Conservation (phyloP, 2,888 invertebrate species). For the Dichetophora obliterata region DNA sequence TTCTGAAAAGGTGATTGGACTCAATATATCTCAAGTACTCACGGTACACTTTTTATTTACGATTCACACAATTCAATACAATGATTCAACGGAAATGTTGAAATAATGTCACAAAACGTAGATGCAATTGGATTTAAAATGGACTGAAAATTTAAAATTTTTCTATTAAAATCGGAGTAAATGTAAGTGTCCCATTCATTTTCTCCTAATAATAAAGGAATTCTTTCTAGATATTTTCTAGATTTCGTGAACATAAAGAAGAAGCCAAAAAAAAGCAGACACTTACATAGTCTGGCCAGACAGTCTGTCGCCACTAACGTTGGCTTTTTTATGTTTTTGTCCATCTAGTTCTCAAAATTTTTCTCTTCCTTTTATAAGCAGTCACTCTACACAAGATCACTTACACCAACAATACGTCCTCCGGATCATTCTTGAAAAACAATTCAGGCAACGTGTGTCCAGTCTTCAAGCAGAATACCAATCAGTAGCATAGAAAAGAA, state of each 20-base stretch:
- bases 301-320: conserved; percentile 48
- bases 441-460: conserved; percentile 25
- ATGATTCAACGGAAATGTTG: too few relatives aligned
- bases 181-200: too few relatives aligned
- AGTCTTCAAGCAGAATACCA: background rate
- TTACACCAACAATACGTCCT: conserved; percentile 7
- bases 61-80: too few relatives aligned
- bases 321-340: conserved; percentile 5
- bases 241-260: background rate
- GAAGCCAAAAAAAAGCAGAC: background rate
- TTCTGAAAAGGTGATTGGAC: too few relatives aligned
- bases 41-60: too few relatives aligned
- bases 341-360: background rate
- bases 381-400: background rate
- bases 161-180: too few relatives aligned
- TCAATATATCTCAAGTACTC: too few relatives aligned
- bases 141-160: too few relatives aligned
- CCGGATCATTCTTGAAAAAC: conserved; percentile 13
- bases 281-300: conserved; percentile 46
- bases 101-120: too few relatives aligned
- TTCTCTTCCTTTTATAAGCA: background rate
- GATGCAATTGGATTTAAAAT: too few relatives aligned
- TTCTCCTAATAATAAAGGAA: too few relatives aligned
- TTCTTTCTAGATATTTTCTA: too few relatives aligned
- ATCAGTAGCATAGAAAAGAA: background rate